Base-by-base conservation (phyloP, 1,140 invertebrate species). In the Drosophila leontia region DNA sequence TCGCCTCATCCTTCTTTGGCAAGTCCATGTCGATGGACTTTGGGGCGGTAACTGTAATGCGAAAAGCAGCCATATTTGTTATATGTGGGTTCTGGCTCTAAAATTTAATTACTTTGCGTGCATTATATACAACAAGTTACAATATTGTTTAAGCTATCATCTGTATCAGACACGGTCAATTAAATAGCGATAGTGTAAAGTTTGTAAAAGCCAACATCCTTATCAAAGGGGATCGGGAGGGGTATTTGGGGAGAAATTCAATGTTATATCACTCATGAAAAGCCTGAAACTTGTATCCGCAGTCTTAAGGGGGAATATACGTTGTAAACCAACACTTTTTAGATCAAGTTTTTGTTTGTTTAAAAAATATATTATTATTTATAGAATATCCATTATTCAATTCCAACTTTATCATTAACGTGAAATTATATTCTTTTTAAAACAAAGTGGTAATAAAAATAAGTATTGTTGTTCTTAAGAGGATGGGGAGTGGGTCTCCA, bases 31-130 rank as follows among this genome's bases (percentile, higher is more conserved):
- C 53, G 58, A n/a, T 29, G n/a, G 23, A 35, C 57, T 56, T 48
- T 26, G 26, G 45, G 59, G 23, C 19, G 15, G 6, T 17, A 51
- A 88, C 80, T 87, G 69, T 15, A 84, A 78, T 53, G 29, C 13
- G 45, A 65, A 47, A n/a, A 44, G 34, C 58, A 39, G 15, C 51
- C 19, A 29, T 41, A 62, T 62, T 32, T 56, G 57, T 42, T 56
- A 26, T 58, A 61, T 29, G 41, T 15, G 23, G 13, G 5, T 11
- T 39, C 37, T n/a, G 32, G 23, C 37, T 60, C 8, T 19, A 17
- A n/a, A 15, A 42, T 17, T 29, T 74, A 74, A 74, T 74, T 72
- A 74, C 45, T 74, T 74, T 74, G 70, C 70, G 70, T 74, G 70
- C 23, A 11, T 13, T 12, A 13, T 32, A 19, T n/a, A 37, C 39